Evolutionary conservation across 2,888 invertebrate genomes (phyloP).

Genomic region (Netelia virgata): DNA sequence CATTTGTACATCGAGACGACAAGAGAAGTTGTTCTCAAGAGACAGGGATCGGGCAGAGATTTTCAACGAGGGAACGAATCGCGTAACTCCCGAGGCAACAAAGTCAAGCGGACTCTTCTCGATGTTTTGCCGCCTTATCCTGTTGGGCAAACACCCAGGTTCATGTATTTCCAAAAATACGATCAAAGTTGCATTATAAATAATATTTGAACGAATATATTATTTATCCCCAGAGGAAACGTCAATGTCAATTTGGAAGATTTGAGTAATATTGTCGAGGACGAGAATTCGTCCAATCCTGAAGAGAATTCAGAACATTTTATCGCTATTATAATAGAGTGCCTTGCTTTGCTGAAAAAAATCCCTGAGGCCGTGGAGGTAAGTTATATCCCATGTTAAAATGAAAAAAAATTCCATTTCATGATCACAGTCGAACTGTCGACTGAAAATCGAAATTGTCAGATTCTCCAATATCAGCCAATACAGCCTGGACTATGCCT

Average conservation of each 20-base stretch:
- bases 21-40: slow-evolving; percentile 86
- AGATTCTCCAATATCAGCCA: no score
- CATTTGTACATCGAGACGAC: slow-evolving; percentile 90
- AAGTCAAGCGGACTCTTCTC: slow-evolving; percentile 86
- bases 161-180: slow-evolving; percentile 74
- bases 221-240: slow-evolving; percentile 73
- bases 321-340: slow-evolving; percentile 93
- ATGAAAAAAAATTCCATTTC: no score
- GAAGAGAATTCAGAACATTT: slow-evolving; percentile 89
- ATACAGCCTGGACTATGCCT: no score
- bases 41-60: slow-evolving; percentile 88
- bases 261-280: slow-evolving; percentile 86
- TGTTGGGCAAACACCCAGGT: slow-evolving; percentile 74
- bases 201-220: slow-evolving; percentile 66
- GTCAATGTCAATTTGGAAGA: slow-evolving; percentile 76
- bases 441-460: no score
- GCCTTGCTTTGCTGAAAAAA: slow-evolving; percentile 93
- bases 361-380: slow-evolving; percentile 95
- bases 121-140: slow-evolving; percentile 84
- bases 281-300: slow-evolving; percentile 87
- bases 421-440: no score
- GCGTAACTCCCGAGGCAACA: slow-evolving; percentile 87
- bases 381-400: slow-evolving; percentile 69
- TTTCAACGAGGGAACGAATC: slow-evolving; percentile 87
- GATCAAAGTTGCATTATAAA: slow-evolving; percentile 59